Evolutionary conservation across 2,113 vertebrate genomes (phyloP).

Genomic region (Dipodomys spectabilis): DNA sequence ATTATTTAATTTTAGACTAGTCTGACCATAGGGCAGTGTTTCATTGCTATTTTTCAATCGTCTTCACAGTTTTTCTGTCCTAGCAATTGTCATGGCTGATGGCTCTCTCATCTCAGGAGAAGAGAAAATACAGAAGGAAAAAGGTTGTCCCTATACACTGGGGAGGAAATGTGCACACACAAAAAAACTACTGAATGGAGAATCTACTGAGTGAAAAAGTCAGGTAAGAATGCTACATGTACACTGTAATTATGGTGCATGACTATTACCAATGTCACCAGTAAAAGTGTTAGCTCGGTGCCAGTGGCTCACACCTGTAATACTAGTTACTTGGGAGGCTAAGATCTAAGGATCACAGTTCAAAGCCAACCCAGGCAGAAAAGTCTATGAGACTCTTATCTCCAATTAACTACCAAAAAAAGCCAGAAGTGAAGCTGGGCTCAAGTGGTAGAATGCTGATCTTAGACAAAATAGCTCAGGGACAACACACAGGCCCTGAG

Average conservation of each 20-base stretch:
- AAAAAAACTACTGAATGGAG: not conserved
- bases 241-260: accelerated
- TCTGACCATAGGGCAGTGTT: not conserved
- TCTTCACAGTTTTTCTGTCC: not conserved
- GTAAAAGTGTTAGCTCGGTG: no score
- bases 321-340: no score
- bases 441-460: no score
- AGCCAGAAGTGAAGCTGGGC: no score
- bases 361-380: no score
- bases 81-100: not conserved
- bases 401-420: no score
- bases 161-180: not conserved
- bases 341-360: no score
- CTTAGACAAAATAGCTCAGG: no score
- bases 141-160: no score
- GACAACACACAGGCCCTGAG: no score
- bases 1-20: not conserved
- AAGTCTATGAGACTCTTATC: no score
- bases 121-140: not conserved
- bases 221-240: accelerated
- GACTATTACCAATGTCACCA: not conserved
- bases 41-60: not conserved
- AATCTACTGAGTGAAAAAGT: not conserved
- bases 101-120: not conserved
- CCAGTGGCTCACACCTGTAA: no score